Base-by-base conservation (phyloP, 2,888 invertebrate genomes). In the Augochlorella aurata region DNA sequence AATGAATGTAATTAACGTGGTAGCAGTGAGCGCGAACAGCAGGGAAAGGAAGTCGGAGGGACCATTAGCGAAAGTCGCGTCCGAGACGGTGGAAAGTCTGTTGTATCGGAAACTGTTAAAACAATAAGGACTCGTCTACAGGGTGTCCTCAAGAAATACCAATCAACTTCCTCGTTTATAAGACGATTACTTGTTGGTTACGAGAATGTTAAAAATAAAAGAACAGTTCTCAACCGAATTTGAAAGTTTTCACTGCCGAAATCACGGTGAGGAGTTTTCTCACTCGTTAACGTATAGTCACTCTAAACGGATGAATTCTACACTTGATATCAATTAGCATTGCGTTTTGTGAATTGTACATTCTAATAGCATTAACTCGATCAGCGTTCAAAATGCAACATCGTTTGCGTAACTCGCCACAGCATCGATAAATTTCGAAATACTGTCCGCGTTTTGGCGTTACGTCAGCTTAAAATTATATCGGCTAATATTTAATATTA, bases 1-100 rank as follows among this genome's bases (percentile, higher is more conserved):
- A 29, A 10, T 38, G 63, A 29, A 16, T n/a, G 63, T 38, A 63
- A 63, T 38, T 63, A 63, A 63, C 63, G 38, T 61, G 24, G 61
- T 14, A 8, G 7, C 14, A 14, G 47, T 38, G 47, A 49, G 47
- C 47, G 47, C 47, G 47, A 10, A 49, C 47, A 18, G 38, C 9
- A 3, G 18, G 38, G 18, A n/a, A 38, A 63, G 29, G 38, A 63
- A 63, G 10, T 63, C 18, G 38, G 38, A 38, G 18, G 16, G 63
- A 18, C 63, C 38, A 63, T 63, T 63, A 63, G 29, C 38, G 4
- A 18, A 38, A 63, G 63, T 38, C 18, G 63, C 18, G 38, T 38
- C 38, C 38, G 38, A 29, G 63, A 38, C 29, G 38, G 29, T 29
- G 38, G 63, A 63, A 18, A 38, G 38, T 18, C 18, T 63, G 18